Evolutionary conservation across 2,888 invertebrate genomes (phyloP).

Genomic region (Odontomyia ornata): DNA sequence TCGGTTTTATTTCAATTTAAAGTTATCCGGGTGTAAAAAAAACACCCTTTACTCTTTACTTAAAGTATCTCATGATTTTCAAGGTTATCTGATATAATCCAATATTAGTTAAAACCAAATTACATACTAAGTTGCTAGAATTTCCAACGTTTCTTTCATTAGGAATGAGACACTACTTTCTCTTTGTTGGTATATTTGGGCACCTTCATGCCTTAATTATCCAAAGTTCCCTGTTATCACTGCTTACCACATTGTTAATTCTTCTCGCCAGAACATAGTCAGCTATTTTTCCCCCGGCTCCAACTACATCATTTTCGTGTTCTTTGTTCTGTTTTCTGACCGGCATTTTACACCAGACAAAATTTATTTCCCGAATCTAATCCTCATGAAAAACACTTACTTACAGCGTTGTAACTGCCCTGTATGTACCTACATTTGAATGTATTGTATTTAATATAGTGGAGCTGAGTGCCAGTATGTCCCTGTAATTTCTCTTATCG

Average conservation of each 20-base stretch:
- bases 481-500: conserved; percentile 46
- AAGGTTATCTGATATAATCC: no score
- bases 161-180: no score
- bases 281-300: conserved; percentile 1
- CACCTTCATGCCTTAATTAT: neutral
- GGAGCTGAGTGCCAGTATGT: neutral
- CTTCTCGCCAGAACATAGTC: neutral
- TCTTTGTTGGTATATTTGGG: no score
- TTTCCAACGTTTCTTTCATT: no score
- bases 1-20: no score
- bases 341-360: conserved; percentile 5
- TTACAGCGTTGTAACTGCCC: neutral
- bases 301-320: conserved; percentile 30
- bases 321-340: conserved; percentile 18
- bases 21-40: no score
- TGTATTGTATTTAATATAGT: no score
- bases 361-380: conserved; percentile 27
- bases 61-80: no score
- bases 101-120: no score
- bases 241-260: conserved; percentile 20
- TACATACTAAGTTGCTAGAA: no score
- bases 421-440: neutral
- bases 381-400: conserved; percentile 29
- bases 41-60: no score
- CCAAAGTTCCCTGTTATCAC: conserved; percentile 1